Evolutionary conservation across 1,140 invertebrate genomes (phyloP), one percentile per base, ranked within the genome.

Genomic region (Drosophila mojavensis): DNA sequence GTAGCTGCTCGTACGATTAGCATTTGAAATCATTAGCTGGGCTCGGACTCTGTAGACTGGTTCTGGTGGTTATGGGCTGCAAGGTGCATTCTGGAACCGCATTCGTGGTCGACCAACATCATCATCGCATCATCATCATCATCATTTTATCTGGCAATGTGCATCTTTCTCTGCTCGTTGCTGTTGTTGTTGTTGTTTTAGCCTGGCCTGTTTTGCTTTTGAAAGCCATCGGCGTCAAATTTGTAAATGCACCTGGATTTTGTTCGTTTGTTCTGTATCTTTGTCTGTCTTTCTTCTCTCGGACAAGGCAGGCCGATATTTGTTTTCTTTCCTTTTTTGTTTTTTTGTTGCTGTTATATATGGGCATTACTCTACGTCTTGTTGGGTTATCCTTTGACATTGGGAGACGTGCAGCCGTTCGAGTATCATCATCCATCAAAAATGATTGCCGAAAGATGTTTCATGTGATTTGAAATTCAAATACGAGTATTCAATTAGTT

Each of bases 181-280:
- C 15, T 43, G 41, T 41, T 41, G 39, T 41, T 41, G 41, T 43
- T 43, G 13, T 59, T 73, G 64, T 79, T 75, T 73, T 69, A 79
- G 79, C 79, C 79, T 86, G 71, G 66, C 69, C 77, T 74, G 81
- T 86, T 86, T 86, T 76, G 79, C 71, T 82, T 85, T 78, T 45
- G 60, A 81, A 88, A 77, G 83, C 83, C 82, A 79, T 59, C 84
- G 84, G 84, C 84, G 84, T 89, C 84, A 89, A 89, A 89, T 89
- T 89, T 89, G 85, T 84, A 81, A 89, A 89, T 89, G 84, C 84
- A 89, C 84, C 84, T 89, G 84, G 84, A 89, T 81, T 89, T 81
- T 64, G 41, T 79, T 70, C 78, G 55, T 78, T 69, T 76, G 59
- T 72, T 77, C 50, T 17, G 48, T 65, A 67, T 64, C 72, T 80